These are phyloP conservation scores for Paracanthobrama guichenoti DNA, from an alignment of 2,113 vertebrate species.

Conservation along the genomic window DNA sequence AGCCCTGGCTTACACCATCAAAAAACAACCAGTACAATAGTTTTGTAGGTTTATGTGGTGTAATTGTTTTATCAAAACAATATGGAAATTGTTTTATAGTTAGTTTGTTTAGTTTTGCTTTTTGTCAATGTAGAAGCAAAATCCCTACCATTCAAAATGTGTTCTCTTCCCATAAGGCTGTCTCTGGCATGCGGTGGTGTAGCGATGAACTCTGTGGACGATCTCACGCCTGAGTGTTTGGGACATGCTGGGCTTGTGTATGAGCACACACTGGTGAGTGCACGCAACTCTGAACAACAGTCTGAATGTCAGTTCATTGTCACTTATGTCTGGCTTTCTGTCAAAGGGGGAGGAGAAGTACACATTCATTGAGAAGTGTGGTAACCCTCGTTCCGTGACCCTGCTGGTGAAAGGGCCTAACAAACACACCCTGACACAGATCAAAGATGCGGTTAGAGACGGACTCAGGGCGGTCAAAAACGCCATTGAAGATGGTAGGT, in stretches of 20 bases:
- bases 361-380: slow-evolving; percentile 94
- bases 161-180: slow-evolving; percentile 71
- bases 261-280: slow-evolving; percentile 90
- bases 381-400: slow-evolving; percentile 93
- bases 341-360: slow-evolving; percentile 94
- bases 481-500: slow-evolving; percentile 92
- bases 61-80: no score
- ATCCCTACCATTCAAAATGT: neutral
- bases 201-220: slow-evolving; percentile 94
- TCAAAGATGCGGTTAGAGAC: slow-evolving; percentile 94
- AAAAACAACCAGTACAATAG: no score
- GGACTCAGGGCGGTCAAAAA: slow-evolving; percentile 95
- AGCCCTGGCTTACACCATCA: no score
- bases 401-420: slow-evolving; percentile 94
- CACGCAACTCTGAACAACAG: neutral
- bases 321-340: neutral
- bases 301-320: neutral
- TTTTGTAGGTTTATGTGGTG: no score
- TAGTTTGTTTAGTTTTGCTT: no score
- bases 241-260: slow-evolving; percentile 91
- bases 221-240: slow-evolving; percentile 88
- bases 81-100: no score
- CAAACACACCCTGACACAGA: slow-evolving; percentile 93
- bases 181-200: slow-evolving; percentile 90
- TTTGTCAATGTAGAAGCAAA: neutral